These are phyloP conservation scores for Drosophila ambigua DNA, from an alignment of 1,140 invertebrate genomes.

Conservation along the genomic window DNA sequence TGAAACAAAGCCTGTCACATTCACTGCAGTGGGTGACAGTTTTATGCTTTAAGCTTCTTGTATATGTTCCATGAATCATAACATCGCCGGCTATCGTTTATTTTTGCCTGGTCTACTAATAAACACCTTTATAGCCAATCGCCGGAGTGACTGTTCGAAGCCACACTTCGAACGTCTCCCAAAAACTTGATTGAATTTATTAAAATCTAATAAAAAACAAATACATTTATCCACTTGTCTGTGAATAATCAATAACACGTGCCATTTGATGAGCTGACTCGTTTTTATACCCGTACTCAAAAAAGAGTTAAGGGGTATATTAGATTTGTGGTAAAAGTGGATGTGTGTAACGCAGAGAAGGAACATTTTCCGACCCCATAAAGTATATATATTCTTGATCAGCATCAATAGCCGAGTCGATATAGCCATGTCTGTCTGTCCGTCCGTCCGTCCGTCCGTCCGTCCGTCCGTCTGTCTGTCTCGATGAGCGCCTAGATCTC, in stretches of 20 bases:
- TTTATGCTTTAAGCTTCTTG: constrained; percentile 1
- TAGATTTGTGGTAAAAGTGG: too few species aligned
- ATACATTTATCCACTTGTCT: constrained; percentile 14
- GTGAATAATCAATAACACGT: constrained; percentile 60
- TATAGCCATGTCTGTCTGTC: too few species aligned
- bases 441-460: too few species aligned
- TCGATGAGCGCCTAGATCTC: too few species aligned
- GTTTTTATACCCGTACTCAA: too few species aligned
- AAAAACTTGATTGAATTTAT: constrained; percentile 26
- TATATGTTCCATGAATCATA: constrained; percentile 34
- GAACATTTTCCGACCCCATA: too few species aligned
- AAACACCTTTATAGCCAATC: background rate
- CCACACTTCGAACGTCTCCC: background rate
- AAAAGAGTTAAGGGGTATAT: too few species aligned
- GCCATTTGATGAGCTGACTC: constrained; percentile 37
- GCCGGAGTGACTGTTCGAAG: background rate
- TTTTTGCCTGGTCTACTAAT: constrained; percentile 9
- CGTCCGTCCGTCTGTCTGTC: too few species aligned
- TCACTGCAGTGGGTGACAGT: constrained; percentile 20
- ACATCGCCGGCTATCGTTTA: constrained; percentile 11
- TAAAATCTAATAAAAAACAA: constrained; percentile 29
- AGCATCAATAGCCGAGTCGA: too few species aligned
- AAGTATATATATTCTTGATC: too few species aligned
- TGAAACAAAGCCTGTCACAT: constrained; percentile 12
- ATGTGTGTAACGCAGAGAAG: too few species aligned